phyloP scores from a whole-genome alignment of 2,113 vertebrate genomes.

The Nothoprocta perdicaria region DNA sequence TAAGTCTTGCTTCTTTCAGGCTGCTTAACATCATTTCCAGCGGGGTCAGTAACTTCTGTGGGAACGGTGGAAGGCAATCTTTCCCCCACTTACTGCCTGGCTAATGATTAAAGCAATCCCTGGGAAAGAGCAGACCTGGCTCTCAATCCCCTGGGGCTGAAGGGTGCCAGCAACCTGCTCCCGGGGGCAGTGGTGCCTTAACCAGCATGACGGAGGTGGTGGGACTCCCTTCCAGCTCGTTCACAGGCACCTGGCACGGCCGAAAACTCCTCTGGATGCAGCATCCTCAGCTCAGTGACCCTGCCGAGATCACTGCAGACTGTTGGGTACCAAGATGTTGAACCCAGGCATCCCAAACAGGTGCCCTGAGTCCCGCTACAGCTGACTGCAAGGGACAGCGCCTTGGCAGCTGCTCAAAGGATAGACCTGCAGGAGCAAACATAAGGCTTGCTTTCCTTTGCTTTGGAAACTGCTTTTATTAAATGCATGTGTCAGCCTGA shows the following conservation, averaged over 20 bases:
- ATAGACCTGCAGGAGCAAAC: not conserved
- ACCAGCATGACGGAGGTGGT: not conserved
- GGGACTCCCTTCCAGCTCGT: too few species aligned
- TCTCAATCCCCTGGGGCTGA: not conserved
- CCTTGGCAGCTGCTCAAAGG: not conserved
- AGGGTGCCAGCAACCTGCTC: not conserved
- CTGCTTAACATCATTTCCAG: not conserved
- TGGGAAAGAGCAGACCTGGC: not conserved
- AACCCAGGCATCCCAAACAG: not conserved
- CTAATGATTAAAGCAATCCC: slow-evolving; percentile 38
- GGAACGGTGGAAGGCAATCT: slow-evolving; percentile 4
- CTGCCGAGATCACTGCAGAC: not conserved
- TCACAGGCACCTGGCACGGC: not conserved
- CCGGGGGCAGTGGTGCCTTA: not conserved
- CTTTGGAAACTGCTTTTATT: not conserved
- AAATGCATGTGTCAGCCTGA: not conserved
- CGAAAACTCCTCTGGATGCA: not conserved
- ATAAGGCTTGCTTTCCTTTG: fast-evolving
- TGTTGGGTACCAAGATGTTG: not conserved
- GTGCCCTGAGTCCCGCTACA: not conserved
- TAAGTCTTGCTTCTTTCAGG: not conserved
- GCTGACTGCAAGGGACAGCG: not conserved
- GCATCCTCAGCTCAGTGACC: too few species aligned
- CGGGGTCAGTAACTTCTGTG: slow-evolving; percentile 22
- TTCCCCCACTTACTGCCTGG: not conserved